Evolutionary conservation across 2,797 vertebrate species (phyloP).

Genomic region (Tokudaia muenninki): DNA sequence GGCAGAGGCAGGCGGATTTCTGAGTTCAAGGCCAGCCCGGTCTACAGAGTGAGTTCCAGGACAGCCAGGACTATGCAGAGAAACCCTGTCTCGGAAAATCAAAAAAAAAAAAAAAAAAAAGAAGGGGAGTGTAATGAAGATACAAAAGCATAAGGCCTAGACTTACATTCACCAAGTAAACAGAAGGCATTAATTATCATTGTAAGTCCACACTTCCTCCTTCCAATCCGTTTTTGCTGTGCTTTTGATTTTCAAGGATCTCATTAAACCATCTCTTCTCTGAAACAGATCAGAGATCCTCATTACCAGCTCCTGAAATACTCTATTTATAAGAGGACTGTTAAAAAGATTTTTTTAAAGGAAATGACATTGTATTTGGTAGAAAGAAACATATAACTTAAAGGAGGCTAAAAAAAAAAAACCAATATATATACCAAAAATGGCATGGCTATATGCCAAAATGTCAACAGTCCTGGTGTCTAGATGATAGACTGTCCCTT

Average conservation of each 20-base stretch:
- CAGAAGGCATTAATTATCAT: background rate
- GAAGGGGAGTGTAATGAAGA: background rate
- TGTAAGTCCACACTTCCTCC: background rate
- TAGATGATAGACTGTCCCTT: background rate
- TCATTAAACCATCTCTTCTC: slow-evolving; percentile 47
- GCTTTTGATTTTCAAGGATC: slow-evolving; percentile 58
- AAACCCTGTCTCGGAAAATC: no score
- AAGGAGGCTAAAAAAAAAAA: slow-evolving; percentile 37
- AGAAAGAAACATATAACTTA: slow-evolving; percentile 56
- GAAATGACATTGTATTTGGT: slow-evolving; percentile 46
- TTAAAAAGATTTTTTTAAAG: slow-evolving; percentile 16
- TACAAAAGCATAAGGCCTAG: background rate
- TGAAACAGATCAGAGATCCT: slow-evolving; percentile 19
- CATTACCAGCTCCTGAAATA: slow-evolving; percentile 27
- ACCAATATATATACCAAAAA: background rate
- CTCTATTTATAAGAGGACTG: slow-evolving; percentile 46
- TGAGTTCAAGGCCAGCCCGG: no score
- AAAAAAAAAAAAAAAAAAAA: no score
- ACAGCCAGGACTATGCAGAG: no score
- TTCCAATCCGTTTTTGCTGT: slow-evolving; percentile 28
- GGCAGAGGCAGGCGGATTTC: no score
- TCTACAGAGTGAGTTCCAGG: no score
- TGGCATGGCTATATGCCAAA: background rate
- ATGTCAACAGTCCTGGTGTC: background rate
- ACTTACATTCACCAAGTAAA: slow-evolving; percentile 24